Evolutionary conservation across 2,113 vertebrate species (phyloP), one percentile per base, ranked within the genome.

Genomic region (Albula glossodonta): DNA sequence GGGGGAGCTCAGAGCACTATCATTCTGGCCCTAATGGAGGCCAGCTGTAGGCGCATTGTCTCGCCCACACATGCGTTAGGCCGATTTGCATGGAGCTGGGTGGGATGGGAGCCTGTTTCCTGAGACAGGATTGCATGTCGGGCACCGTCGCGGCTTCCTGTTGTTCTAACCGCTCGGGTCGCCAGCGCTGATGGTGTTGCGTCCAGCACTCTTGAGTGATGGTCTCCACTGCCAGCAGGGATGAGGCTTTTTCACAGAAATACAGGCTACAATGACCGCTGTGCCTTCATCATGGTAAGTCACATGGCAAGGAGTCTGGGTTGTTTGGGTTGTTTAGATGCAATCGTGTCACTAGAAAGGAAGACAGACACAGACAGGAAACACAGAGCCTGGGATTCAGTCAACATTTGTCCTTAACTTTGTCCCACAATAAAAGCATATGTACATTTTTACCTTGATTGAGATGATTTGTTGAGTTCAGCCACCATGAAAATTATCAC

Each of bases 91-190:
- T 78, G 13, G 74, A 83, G 53, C 81, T 56, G 85, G 78, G 80
- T 52, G 74, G 74, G 84, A 87, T 50, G 87, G 82, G 78, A 85
- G 86, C 83, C 41, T n/a, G 63, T 84, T 91, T 91, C 89, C 88
- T 91, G 88, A 83, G 66, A 57, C 63, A 78, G 81, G 85, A 88
- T 74, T 60, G 49, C 82, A 82, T 88, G 87, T 84, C 83, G 80
- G 82, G 79, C 78, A 12, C 80, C 60, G 78, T 87, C 85, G 17
- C 50, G 63, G 83, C 31, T 48, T 3, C 83, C 51, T 57, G 74
- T 56, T 53, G 50, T 31, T 52, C 51, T 9, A 8, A 9, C 48
- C 13, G n/a, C 52, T 9, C 13, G 25, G 70, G 2, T 48, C 19
- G 11, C 50, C n/a, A 10, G 10, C n/a, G 19, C 19, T n/a, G 50